Percentiles rank a stretch among this genome's conserved stretches.
These are phyloP conservation scores for Laspeyria flexula DNA, from an alignment of 2,888 invertebrate species.

Conservation along the genomic window DNA sequence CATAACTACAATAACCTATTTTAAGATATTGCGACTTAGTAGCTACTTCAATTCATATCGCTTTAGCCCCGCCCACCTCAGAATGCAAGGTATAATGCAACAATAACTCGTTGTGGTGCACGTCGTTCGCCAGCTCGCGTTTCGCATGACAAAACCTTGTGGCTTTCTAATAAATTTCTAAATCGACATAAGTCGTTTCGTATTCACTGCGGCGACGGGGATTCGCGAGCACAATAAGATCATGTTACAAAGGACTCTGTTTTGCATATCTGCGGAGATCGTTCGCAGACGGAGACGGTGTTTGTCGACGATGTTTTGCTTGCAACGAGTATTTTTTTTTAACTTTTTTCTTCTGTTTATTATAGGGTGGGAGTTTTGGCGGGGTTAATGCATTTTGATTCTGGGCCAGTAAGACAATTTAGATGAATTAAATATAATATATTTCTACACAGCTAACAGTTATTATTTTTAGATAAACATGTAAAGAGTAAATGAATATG, in stretches of 20 bases:
- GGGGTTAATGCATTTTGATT: conserved; percentile 17
- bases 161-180: conserved; percentile 81
- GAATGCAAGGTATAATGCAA: conserved; percentile 68
- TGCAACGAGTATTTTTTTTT: conserved; percentile 55
- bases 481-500: too few relatives aligned
- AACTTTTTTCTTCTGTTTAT: conserved; percentile 52
- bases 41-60: conserved; percentile 14
- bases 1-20: background rate
- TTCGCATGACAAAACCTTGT: conserved; percentile 70
- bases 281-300: conserved; percentile 54
- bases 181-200: conserved; percentile 81
- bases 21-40: background rate
- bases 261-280: conserved; percentile 79
- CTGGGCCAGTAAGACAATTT: background rate
- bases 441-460: too few relatives aligned
- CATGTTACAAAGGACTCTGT: conserved; percentile 79
- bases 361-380: conserved; percentile 46
- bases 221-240: conserved; percentile 82
- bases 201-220: conserved; percentile 69
- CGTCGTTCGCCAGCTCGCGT: conserved; percentile 57
- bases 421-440: background rate
- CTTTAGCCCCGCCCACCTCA: conserved; percentile 29
- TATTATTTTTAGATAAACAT: too few relatives aligned
- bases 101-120: conserved; percentile 62
- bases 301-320: conserved; percentile 67